Base-by-base conservation (phyloP, 2,113 vertebrate genomes). In the Synodontis membranacea region DNA sequence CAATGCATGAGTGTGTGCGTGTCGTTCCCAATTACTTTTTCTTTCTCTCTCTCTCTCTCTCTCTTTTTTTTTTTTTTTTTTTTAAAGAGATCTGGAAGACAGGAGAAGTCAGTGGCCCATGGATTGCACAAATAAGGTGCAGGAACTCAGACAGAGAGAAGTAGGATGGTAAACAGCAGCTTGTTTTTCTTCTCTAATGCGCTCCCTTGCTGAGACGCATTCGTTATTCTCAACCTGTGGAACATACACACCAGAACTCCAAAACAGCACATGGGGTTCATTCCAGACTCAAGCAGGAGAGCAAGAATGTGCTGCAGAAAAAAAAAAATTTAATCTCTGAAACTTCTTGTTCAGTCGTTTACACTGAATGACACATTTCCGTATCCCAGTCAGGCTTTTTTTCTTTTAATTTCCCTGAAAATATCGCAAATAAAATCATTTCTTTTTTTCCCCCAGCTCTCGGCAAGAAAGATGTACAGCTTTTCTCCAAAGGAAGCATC, bases 161-260 rank as follows among this genome's bases (percentile, higher is more conserved):
- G 84, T 25, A n/a, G 39, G 46, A 84, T 58, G 58, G 72, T 78
- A 82, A 89, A 89, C 83, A 82, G 46, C 46, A 78, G 76, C 80
- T 56, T 87, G 88, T 87, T 75, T 89, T 87, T 85, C 85, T 82
- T 83, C 86, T 84, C 76, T 82, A 84, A 82, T 82, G 70, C 82
- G 54, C 70, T 82, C 50, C 78, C 88, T 78, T 48, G 66, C 88
- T 82, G 76, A 84, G 85, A 46, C 79, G 79, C 66, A 82, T 79
- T 70, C 72, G 82, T 75, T 89, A 50, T 70, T 89, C 87, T 85
- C 58, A 87, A 87, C 86, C 85, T 85, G 82, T 82, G 86, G 79
- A 84, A 87, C 54, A 68, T 87, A 87, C 84, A 87, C 86, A 85
- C 50, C 64, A 60, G 4, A n/a, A 19, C 78, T 84, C 64, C 75